These are phyloP conservation scores for Gorsachius magnificus DNA, from an alignment of 2,797 vertebrate genomes.

Conservation along the genomic window DNA sequence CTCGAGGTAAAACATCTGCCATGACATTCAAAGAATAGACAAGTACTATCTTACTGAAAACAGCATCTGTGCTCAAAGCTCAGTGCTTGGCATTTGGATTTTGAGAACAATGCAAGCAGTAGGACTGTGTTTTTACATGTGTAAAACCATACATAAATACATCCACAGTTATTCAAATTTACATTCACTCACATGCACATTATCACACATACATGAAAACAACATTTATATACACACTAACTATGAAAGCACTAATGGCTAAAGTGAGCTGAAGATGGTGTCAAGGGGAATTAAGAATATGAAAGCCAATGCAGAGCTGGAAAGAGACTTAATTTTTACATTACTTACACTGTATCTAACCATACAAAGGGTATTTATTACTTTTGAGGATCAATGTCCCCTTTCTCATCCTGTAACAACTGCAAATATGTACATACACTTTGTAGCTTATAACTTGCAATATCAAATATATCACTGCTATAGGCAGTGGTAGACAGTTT, in stretches of 20 bases:
- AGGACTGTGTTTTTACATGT: background rate
- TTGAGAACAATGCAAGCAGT: background rate
- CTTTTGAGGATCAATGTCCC: background rate
- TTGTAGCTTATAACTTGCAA: background rate
- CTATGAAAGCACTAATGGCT: background rate
- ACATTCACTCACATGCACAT: background rate
- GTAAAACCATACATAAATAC: background rate
- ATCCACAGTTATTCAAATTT: background rate
- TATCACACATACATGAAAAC: background rate
- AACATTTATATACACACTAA: background rate
- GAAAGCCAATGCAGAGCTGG: background rate
- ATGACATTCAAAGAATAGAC: slow-evolving; percentile 56
- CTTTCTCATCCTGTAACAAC: background rate
- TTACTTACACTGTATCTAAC: background rate
- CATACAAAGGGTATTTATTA: background rate
- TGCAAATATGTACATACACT: background rate
- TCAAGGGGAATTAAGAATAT: background rate
- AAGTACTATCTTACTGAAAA: slow-evolving; percentile 60
- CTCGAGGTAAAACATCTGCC: slow-evolving; percentile 73
- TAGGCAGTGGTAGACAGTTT: background rate
- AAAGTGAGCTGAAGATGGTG: background rate
- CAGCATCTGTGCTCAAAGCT: slow-evolving; percentile 58
- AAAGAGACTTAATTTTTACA: background rate
- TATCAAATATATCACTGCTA: background rate
- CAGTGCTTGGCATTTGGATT: slow-evolving; percentile 28